Conservation (phyloP, 53 echinoderm and acorn worm genomes). For the Luidia sarsii region DNA sequence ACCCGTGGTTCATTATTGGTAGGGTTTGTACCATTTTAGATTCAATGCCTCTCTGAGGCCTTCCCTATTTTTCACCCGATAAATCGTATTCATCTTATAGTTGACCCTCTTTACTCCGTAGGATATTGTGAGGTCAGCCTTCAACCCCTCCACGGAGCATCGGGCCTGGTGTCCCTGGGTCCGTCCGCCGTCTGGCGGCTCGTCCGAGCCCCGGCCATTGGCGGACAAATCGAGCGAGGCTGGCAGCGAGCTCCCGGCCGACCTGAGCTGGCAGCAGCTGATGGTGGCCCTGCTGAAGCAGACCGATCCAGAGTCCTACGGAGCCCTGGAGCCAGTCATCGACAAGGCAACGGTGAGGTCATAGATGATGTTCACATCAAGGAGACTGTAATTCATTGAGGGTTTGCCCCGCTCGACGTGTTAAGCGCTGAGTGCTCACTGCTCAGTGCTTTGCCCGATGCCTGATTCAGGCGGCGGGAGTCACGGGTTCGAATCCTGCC, state of each 20-base stretch:
- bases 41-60: too few species aligned
- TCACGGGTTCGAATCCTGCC: too few species aligned
- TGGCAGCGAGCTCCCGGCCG: background rate
- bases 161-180: conserved; percentile 94
- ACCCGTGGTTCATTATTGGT: too few species aligned
- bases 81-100: too few species aligned
- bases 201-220: conserved; percentile 4
- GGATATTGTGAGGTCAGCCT: conserved; percentile 34
- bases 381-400: too few species aligned
- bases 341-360: conserved; percentile 74
- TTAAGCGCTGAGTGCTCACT: too few species aligned
- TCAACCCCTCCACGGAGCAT: conserved; percentile 84
- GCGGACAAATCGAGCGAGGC: background rate
- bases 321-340: conserved; percentile 47
- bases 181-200: conserved; percentile 23
- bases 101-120: conserved; percentile 5
- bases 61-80: too few species aligned
- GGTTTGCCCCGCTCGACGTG: too few species aligned
- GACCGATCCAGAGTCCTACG: conserved; percentile 53
- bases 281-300: conserved; percentile 60
- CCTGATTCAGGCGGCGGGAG: too few species aligned
- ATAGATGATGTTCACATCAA: too few species aligned
- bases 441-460: too few species aligned
- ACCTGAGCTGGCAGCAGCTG: conserved; percentile 69
- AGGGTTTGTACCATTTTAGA: too few species aligned